Evolutionary conservation across 2,888 invertebrate genomes (phyloP), one percentile per base, ranked within the genome.

Genomic region (Agrochola lota): DNA sequence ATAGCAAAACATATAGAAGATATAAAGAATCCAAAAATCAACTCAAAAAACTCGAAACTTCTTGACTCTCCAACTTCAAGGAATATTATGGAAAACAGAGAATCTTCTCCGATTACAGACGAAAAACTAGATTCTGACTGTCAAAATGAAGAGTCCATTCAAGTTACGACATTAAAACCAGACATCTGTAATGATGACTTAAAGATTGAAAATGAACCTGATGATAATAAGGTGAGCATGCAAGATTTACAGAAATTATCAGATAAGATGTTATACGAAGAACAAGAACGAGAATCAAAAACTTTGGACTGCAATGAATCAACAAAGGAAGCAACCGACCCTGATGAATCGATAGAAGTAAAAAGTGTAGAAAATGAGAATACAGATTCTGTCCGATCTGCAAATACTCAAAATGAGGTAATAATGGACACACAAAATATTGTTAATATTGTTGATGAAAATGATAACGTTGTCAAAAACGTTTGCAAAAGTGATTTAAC

Each of bases 221-320:
- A 68, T 26, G 62, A 52, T 46, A 59, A 60, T 46, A 62, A 72
- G 71, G 69, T 90, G 12, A 87, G 89, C 67, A 89, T 91, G 62
- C 81, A 91, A 69, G 95, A 95, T 83, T 90, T 95, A 81, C 94
- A 95, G 89, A 89, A 91, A 35, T 90, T 94, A 84, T 95, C 95
- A 9, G 89, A 95, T 88, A 90, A 92, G 30, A 88, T 95, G 85
- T 88, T 95, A 74, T 76, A 84, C 55, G 82, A 87, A 78, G 83
- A 81, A 66, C 57, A 78, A 55, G 66, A 82, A 90, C 84, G 78
- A 84, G 55, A 89, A 84, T 71, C 69, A 11, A 79, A 83, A 68
- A 78, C 63, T 59, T 75, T 71, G 72, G 75, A 83, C 64, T 76
- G 52, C 69, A 70, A 30, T 76, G 74, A 68, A 52, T 8, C 62